Percentiles rank a stretch among this genome's conserved stretches.
phyloP scores from a whole-genome alignment of 1,140 invertebrate genomes.

The Yoshiicerus persimilis region DNA sequence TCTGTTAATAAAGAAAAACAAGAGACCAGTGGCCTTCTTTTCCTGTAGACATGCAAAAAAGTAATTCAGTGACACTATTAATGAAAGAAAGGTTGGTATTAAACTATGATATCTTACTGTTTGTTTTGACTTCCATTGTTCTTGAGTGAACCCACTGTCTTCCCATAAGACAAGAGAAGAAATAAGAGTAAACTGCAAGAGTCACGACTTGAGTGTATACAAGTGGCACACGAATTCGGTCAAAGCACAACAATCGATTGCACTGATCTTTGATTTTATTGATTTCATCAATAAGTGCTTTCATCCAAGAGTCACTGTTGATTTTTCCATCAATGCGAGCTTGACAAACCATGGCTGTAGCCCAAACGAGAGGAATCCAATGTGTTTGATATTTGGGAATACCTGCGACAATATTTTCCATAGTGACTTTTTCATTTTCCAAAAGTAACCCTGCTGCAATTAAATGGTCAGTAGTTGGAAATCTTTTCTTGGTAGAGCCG shows the following conservation, averaged over 20 bases:
- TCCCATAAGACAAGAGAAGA: slow-evolving; percentile 75
- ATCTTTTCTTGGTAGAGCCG: neutral
- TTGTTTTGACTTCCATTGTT: neutral
- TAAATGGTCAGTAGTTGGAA: neutral
- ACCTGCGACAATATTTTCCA: neutral
- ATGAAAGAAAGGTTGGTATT: no score
- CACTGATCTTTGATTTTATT: slow-evolving; percentile 83
- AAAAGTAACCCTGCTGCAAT: neutral
- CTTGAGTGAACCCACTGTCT: slow-evolving; percentile 62
- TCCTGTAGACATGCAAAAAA: no score
- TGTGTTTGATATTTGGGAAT: neutral
- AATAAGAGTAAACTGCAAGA: slow-evolving; percentile 86
- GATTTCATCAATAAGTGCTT: slow-evolving; percentile 85
- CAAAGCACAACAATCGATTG: slow-evolving; percentile 78
- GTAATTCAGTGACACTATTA: no score
- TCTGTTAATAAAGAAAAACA: no score
- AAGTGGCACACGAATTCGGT: slow-evolving; percentile 86
- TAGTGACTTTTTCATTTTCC: neutral
- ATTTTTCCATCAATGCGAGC: slow-evolving; percentile 71
- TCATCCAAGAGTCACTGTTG: slow-evolving; percentile 86
- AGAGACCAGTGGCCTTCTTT: no score
- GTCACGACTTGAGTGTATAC: slow-evolving; percentile 94
- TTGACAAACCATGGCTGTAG: slow-evolving; percentile 71
- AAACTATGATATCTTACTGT: no score
- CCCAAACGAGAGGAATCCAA: slow-evolving; percentile 93